These are phyloP conservation scores for Metalampra italica DNA, from an alignment of 2,888 invertebrate species.

Conservation along the genomic window DNA sequence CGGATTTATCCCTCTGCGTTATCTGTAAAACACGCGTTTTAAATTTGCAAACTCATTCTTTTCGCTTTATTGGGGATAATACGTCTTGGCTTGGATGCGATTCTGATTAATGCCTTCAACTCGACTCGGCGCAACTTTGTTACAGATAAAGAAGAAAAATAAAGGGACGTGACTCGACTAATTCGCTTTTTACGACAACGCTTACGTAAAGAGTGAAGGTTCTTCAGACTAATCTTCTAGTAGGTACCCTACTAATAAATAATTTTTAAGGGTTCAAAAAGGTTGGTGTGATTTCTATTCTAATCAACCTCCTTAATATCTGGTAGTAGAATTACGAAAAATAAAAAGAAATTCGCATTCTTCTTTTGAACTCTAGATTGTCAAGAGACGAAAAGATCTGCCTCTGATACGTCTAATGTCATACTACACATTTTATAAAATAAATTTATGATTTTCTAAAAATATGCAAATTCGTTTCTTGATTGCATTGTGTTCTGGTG, in stretches of 20 bases:
- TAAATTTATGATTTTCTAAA: slow-evolving; percentile 29
- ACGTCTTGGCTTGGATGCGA: slow-evolving; percentile 65
- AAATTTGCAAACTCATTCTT: slow-evolving; percentile 76
- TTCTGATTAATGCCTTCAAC: slow-evolving; percentile 74
- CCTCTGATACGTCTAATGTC: slow-evolving; percentile 32
- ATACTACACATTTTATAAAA: slow-evolving; percentile 25
- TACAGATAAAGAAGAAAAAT: slow-evolving; percentile 73
- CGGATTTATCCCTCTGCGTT: slow-evolving; percentile 61
- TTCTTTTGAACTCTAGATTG: slow-evolving; percentile 55
- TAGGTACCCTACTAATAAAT: neutral
- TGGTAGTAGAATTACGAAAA: slow-evolving; percentile 15
- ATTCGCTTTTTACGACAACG: slow-evolving; percentile 57
- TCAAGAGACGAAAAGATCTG: slow-evolving; percentile 30
- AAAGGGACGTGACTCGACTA: slow-evolving; percentile 73
- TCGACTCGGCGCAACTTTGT: slow-evolving; percentile 67
- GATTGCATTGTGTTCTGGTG: slow-evolving; percentile 47
- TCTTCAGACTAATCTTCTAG: slow-evolving; percentile 14
- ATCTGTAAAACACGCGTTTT: slow-evolving; percentile 73
- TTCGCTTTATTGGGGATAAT: slow-evolving; percentile 75
- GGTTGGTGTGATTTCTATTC: neutral
- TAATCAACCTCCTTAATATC: slow-evolving; percentile 8
- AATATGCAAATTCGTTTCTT: slow-evolving; percentile 47
- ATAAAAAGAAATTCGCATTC: slow-evolving; percentile 35
- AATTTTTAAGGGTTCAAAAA: neutral
- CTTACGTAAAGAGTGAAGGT: slow-evolving; percentile 35